Base-by-base conservation (phyloP, 1,140 invertebrate genomes). In the Oedothorax gibbosus region DNA sequence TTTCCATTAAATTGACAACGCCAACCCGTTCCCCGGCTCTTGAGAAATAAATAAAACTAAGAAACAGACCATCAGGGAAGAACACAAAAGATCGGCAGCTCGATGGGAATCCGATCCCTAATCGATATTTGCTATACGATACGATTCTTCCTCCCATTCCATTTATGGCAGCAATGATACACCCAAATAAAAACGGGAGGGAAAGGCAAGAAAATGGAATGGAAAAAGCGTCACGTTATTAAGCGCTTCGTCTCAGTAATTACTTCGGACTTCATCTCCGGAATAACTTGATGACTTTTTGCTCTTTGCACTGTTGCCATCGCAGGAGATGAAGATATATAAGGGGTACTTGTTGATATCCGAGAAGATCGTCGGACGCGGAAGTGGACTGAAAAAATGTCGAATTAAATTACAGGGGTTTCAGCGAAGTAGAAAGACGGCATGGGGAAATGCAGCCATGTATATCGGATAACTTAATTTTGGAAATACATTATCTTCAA, bases 231-330 rank as follows among this genome's bases (percentile, higher is more conserved):
- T 20, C 53, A 18, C 57, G 71, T 56, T 73, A 73, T 73, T 15
- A 73, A 73, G 53, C 53, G 50, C 56, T 73, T 53, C 50, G 14
- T 54, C 50, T n/a, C 10, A 53, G 71, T 73, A 73, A 73, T 73
- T 73, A 56, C 71, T 73, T 73, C 51, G 53, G 71, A 56, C 50
- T 69, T 18, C 71, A 56, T 73, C n/a, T 73, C 66, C 71, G 71
- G 71, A 35, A 35, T 20, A 54, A 15, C 71, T 73, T 53, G 71
- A 73, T 73, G 53, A 73, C 56, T 18, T 8, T 20, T 73, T 35
- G 18, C 51, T 53, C 53, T 73, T 56, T 56, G 15, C 71, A 15
- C 57, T 18, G 21, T 73, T 15, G 15, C 3, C 14, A 18, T 15
- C 20, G 7, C n/a, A n/a, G 49, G 71, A 12, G n/a, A 56, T 21